Conservation (phyloP, 2,888 invertebrate genomes). For the Homarus gammarus region DNA sequence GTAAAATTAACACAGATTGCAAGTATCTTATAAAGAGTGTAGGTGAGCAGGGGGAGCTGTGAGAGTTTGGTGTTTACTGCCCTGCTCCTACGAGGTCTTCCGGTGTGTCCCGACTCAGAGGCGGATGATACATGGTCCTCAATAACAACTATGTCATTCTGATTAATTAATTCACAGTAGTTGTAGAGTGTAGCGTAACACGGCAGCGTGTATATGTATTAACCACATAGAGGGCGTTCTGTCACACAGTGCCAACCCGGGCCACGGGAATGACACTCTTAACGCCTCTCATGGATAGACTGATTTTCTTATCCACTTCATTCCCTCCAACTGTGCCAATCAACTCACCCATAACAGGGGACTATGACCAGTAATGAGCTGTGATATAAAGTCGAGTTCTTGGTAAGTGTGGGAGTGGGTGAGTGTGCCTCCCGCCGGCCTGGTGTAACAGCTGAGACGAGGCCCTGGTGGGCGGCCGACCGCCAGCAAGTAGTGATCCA, state of each 20-base stretch:
- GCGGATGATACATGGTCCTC: neutral
- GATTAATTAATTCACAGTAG: conserved; percentile 42
- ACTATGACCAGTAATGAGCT: neutral
- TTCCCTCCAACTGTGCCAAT: conserved; percentile 33
- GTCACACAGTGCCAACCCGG: conserved; percentile 8
- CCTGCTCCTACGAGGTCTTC: too few species aligned
- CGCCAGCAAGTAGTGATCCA: conserved; percentile 7
- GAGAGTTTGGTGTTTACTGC: too few species aligned
- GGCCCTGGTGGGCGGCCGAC: neutral
- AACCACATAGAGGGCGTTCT: conserved; percentile 31
- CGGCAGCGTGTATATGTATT: conserved; percentile 26
- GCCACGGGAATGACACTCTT: conserved; percentile 4
- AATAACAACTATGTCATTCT: conserved; percentile 33
- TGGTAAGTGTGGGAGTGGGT: neutral
- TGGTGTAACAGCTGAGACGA: conserved; percentile 22
- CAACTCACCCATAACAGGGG: neutral
- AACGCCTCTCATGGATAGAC: neutral
- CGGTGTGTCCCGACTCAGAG: neutral
- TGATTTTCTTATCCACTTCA: neutral
- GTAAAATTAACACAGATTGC: too few species aligned
- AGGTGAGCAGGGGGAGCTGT: too few species aligned
- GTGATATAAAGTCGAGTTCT: neutral
- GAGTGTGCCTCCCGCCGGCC: conserved; percentile 22
- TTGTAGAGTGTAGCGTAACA: conserved; percentile 28
- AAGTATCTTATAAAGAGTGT: too few species aligned